Conservation (phyloP, 1,140 invertebrate genomes). For the Lerema accius region DNA sequence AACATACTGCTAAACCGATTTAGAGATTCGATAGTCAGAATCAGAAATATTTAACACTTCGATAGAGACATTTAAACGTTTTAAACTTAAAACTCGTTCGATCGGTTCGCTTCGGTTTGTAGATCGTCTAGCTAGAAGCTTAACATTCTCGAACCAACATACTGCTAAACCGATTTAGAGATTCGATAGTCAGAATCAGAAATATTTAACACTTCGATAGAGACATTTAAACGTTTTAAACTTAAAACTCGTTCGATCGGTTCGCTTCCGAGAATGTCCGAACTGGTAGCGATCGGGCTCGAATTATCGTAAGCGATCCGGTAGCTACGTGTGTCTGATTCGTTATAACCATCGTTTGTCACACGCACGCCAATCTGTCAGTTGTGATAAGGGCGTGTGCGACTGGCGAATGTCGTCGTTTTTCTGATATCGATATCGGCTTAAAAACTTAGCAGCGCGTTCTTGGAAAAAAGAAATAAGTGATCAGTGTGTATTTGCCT, state of each 20-base stretch:
- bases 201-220: too few species aligned
- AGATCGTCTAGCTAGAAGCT: too few species aligned
- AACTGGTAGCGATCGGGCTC: slow-evolving; percentile 9
- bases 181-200: too few species aligned
- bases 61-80: too few species aligned
- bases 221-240: too few species aligned
- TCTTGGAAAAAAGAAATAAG: slow-evolving; percentile 10
- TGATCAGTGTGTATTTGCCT: too few species aligned
- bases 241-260: not conserved
- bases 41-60: too few species aligned
- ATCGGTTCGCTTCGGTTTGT: not conserved
- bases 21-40: too few species aligned
- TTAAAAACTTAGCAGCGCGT: not conserved
- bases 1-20: too few species aligned
- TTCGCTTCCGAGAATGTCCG: slow-evolving; percentile 1
- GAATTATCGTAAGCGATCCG: slow-evolving; percentile 18
- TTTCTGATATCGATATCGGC: not conserved
- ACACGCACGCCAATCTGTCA: slow-evolving; percentile 18
- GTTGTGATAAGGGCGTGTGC: not conserved
- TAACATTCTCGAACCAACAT: too few species aligned
- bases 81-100: not conserved
- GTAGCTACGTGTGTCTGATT: slow-evolving; percentile 15
- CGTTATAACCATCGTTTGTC: slow-evolving; percentile 19
- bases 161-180: too few species aligned
- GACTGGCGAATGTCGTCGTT: not conserved